Conservation (phyloP, 2,113 vertebrate genomes). For the Cranoglanis bouderius region DNA sequence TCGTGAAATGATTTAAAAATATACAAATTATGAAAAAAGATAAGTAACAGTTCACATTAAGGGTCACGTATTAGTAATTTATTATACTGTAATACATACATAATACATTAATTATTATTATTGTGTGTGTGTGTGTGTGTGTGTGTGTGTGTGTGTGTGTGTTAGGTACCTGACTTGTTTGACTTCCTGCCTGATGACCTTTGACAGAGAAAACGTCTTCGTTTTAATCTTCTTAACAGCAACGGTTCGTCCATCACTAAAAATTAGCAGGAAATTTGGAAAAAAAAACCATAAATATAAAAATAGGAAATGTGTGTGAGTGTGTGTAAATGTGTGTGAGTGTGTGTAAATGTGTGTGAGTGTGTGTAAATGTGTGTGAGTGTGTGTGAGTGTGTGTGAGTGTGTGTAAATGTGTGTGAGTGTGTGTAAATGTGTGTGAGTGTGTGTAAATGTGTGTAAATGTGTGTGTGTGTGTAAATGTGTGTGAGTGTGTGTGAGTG, state of each 20-base stretch:
- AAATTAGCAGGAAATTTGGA: no score
- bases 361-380: neutral
- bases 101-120: neutral
- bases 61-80: neutral
- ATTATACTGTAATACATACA: neutral
- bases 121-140: slow-evolving; percentile 36
- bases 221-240: slow-evolving; percentile 83
- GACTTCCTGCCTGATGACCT: slow-evolving; percentile 81
- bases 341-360: neutral
- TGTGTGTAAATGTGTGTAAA: no score
- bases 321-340: neutral
- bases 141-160: slow-evolving; percentile 13
- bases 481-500: no score
- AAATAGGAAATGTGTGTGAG: neutral
- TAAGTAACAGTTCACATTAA: neutral
- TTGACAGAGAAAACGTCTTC: slow-evolving; percentile 77
- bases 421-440: no score
- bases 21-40: neutral
- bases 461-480: no score
- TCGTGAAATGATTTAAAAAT: neutral
- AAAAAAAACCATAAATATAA: no score
- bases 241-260: slow-evolving; percentile 80
- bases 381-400: neutral
- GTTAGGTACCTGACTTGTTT: slow-evolving; percentile 78
- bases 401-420: no score